These are phyloP conservation scores for Atlantisia rogersi DNA, from an alignment of 2,113 vertebrate genomes.

Conservation along the genomic window DNA sequence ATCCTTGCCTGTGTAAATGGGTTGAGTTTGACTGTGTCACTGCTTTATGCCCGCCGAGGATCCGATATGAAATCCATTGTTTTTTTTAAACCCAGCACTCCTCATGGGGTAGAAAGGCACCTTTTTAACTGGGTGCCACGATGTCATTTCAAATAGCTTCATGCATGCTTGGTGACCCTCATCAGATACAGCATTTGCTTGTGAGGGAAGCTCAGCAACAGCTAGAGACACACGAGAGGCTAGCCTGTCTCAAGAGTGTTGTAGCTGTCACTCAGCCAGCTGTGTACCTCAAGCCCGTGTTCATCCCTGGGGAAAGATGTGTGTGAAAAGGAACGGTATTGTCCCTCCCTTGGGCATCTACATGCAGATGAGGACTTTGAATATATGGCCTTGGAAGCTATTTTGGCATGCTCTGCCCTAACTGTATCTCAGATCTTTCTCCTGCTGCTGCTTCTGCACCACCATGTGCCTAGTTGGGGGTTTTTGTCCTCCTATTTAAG, in stretches of 20 bases:
- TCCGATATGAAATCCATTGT: not conserved
- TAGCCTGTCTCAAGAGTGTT: not conserved
- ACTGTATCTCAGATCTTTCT: conserved; percentile 37
- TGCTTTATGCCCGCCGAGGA: not conserved
- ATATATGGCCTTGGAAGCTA: conserved; percentile 6
- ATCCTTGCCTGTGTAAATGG: not conserved
- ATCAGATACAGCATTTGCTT: not conserved
- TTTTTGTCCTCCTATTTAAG: conserved; percentile 71
- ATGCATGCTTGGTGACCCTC: not conserved
- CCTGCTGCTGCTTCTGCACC: conserved; percentile 25
- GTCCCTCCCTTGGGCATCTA: not conserved
- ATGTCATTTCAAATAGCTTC: not conserved
- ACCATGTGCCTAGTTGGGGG: not conserved
- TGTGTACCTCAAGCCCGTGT: not conserved
- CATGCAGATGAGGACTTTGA: not conserved
- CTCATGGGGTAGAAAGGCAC: not conserved
- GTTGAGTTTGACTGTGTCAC: not conserved
- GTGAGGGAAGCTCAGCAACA: not conserved
- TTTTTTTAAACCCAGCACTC: not conserved
- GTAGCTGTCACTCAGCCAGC: not conserved
- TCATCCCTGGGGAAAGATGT: not conserved
- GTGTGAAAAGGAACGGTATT: conserved; percentile 5
- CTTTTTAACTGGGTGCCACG: not conserved
- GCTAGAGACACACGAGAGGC: not conserved
- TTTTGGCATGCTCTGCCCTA: conserved; percentile 22